These are phyloP conservation scores for Dascyllus trimaculatus DNA, from an alignment of 2,113 vertebrate genomes.

Conservation along the genomic window DNA sequence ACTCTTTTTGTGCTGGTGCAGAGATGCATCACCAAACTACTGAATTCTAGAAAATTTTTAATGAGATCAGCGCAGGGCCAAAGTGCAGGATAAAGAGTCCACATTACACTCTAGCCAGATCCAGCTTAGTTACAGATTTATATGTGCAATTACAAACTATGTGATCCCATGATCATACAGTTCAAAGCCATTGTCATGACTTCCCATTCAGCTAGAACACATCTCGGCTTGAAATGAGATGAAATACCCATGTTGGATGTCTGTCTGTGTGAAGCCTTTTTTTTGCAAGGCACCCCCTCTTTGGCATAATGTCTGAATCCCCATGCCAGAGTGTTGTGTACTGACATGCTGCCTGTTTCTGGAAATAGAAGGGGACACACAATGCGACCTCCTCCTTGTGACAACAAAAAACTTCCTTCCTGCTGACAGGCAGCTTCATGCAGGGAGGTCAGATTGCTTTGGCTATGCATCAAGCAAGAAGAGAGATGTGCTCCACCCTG, in stretches of 20 bases:
- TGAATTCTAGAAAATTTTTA: constrained; percentile 17
- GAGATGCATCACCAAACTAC: constrained; percentile 29
- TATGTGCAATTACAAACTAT: constrained; percentile 38
- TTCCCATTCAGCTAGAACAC: background rate
- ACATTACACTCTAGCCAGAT: constrained; percentile 6
- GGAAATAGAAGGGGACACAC: constrained; percentile 54
- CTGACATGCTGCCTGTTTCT: constrained; percentile 35
- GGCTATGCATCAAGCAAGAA: constrained; percentile 59
- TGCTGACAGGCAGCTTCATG: constrained; percentile 47
- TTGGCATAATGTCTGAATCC: background rate
- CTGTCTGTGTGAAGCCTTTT: constrained; percentile 7
- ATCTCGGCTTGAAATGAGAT: background rate
- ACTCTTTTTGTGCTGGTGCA: constrained; percentile 23
- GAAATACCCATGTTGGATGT: background rate
- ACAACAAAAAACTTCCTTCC: constrained; percentile 76
- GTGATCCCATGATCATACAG: constrained; percentile 14
- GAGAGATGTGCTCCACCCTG: constrained; percentile 50
- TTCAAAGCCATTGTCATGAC: constrained; percentile 12
- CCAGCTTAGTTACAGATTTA: constrained; percentile 24
- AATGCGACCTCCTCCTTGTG: constrained; percentile 52
- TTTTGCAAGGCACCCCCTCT: background rate
- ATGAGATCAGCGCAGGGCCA: constrained; percentile 14
- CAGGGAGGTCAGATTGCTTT: constrained; percentile 63
- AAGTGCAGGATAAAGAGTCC: constrained; percentile 22
- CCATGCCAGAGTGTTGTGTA: constrained; percentile 18